Base-by-base conservation (phyloP, 2,888 invertebrate genomes). In the Drosophila rellima region DNA sequence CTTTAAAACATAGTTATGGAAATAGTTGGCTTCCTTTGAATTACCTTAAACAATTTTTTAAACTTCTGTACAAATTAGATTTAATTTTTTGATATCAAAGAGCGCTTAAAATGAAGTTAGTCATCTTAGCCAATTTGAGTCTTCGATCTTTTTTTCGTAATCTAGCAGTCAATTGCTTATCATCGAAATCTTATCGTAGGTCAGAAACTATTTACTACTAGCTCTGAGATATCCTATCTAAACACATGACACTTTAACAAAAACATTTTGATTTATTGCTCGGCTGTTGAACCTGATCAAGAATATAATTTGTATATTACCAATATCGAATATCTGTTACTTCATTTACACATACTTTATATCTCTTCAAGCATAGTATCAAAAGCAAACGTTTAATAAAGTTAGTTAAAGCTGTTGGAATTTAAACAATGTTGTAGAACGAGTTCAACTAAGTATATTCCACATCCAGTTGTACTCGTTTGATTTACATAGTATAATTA, bases 131-230 rank as follows among this genome's bases (percentile, higher is more conserved):
- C 18, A 59, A 59, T 13, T 48, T 11, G 10, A 31, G 15, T 60
- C 10, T 31, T 17, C 20, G 8, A 20, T 50, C 20, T 50, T 10
- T 37, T 39, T 11, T 11, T 23, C 17, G 15, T 15, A 20, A 44
- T 52, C 26, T 52, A 13, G 13, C 1, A 13, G 13, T 39, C 15
- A 52, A 37, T 4, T 20, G 39, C 10, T 59, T 31, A 51, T 31
- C 20, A 50, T 15, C 13, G 3, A 50, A 40, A 31, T 54, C 51
- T 40, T 31, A 57, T 48, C 37, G 29, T 26, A 29, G 26, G 10
- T 40, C 20, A 52, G 23, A 57, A 57, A 23, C 2, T 35, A 35
- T 35, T 35, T 35, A 35, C 7, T 35, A 35, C 33, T n/a, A 35
- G 5, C n/a, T 35, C n/a, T n/a, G 8, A 37, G 15, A 37, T 37